These are phyloP conservation scores for Tinamus major DNA, from an alignment of 2,797 vertebrate genomes.

Conservation along the genomic window DNA sequence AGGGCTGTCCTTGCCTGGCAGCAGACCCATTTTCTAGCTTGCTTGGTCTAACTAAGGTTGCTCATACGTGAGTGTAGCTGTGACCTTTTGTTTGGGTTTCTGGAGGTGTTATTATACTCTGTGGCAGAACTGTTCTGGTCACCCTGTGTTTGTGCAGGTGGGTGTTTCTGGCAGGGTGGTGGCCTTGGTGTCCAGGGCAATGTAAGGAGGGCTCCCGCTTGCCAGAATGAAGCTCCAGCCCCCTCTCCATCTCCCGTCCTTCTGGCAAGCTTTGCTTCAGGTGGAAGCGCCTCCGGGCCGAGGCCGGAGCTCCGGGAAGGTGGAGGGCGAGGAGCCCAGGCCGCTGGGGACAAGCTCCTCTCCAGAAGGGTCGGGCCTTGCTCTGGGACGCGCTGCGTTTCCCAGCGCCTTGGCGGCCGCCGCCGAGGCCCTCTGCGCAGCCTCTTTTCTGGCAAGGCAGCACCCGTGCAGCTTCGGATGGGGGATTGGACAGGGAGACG, in stretches of 20 bases:
- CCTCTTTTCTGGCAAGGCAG: not conserved
- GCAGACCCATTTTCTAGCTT: not conserved
- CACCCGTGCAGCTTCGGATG: not conserved
- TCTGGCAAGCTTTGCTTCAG: not conserved
- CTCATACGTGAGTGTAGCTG: fast-evolving
- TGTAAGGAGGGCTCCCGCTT: fast-evolving
- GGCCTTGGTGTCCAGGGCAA: not conserved
- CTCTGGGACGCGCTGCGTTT: not conserved
- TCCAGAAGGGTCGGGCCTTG: not conserved
- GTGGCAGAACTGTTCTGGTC: not conserved
- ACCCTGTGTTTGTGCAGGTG: not conserved
- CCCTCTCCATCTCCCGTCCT: not conserved
- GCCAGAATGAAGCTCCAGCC: not conserved
- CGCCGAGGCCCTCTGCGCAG: not conserved
- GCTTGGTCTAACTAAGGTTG: not conserved
- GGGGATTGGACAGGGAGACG: not conserved
- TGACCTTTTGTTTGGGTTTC: not conserved
- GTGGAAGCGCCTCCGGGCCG: not conserved
- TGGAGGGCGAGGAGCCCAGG: not conserved
- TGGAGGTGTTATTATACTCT: not conserved
- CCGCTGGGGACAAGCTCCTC: not conserved
- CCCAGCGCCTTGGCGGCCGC: not conserved
- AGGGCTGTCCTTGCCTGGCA: fast-evolving
- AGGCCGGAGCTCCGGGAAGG: not conserved
- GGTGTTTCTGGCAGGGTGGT: not conserved